These are phyloP conservation scores for Thomomys bottae DNA, from an alignment of 2,113 vertebrate species.

Conservation along the genomic window DNA sequence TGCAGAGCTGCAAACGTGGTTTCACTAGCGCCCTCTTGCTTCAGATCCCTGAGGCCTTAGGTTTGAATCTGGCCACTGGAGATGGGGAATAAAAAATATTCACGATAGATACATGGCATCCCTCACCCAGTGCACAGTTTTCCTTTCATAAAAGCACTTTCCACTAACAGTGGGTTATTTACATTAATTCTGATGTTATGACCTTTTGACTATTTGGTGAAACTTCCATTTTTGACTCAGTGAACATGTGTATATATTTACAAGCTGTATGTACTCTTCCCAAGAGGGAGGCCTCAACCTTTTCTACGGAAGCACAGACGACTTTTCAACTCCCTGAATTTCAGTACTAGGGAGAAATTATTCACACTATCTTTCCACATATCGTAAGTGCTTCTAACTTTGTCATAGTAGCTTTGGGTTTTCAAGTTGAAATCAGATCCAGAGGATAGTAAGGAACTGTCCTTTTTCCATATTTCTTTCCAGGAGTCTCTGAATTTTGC, in stretches of 20 bases:
- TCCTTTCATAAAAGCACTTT: not conserved
- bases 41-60: not conserved
- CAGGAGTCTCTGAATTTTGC: conserved; percentile 82
- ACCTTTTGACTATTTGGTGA: not conserved
- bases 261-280: not conserved
- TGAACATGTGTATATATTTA: conserved; percentile 11
- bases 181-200: conserved; percentile 34
- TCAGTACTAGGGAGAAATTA: conserved; percentile 80
- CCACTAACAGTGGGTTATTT: conserved; percentile 22
- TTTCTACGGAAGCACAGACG: conserved; percentile 69
- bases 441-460: conserved; percentile 4
- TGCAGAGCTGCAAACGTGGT: not conserved
- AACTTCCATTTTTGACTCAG: conserved; percentile 15
- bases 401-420: conserved; percentile 54
- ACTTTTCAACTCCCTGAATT: conserved; percentile 84
- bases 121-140: not conserved
- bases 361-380: conserved; percentile 71
- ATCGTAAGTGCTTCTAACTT: conserved; percentile 27
- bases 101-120: not conserved
- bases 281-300: conserved; percentile 30
- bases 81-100: not conserved
- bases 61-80: not conserved
- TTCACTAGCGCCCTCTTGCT: not conserved
- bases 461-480: conserved; percentile 70
- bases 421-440: conserved; percentile 45